Base-by-base conservation (phyloP, 2,113 vertebrate species). In the Paracanthobrama guichenoti region DNA sequence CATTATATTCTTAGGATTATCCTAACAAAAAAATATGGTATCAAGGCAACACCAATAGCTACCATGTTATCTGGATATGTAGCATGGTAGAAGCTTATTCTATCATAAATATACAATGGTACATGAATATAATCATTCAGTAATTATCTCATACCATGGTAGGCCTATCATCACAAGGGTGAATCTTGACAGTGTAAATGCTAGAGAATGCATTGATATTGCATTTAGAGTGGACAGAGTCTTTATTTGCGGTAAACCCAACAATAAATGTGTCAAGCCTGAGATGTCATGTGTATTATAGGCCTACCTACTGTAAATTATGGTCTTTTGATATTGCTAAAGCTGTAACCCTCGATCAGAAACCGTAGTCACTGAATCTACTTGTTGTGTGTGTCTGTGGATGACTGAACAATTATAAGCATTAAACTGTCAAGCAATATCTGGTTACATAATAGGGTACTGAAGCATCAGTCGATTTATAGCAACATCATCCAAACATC, bases 381-480 rank as follows among this genome's bases (percentile, higher is more conserved):
- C 24, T 74, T 48, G 71, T 48, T 24, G 60, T 39, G 46, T 18
- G 48, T 24, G 50, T 67, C 11, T 46, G 46, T 72, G 64, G 44
- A 64, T 39, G 79, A 67, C 31, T 76, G 71, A 57, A 48, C 26
- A 67, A 67, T 80, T 66, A 48, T 67, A 64, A 62, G 59, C 48
- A 67, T 48, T 84, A 69, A 67, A 66, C 80, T 53, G 77, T 57
- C 28, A 79, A 74, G 31, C 9, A 64, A 76, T 62, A 81, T 78
- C 31, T 42, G 59, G 88, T 93, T 93, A 90, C 93, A 89, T 93
- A 93, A 93, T 55, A 53, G 14, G 14, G 14, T 86, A 59, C 55
- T 80, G 91, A 88, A 90, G 90, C 89, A 92, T 94, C 91, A 78
- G 88, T 91, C 90, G 92, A 81, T 90, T 86, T 86, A 89, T 86